Conservation (phyloP, 2,113 vertebrate species). For the Australoheros scitulus region DNA sequence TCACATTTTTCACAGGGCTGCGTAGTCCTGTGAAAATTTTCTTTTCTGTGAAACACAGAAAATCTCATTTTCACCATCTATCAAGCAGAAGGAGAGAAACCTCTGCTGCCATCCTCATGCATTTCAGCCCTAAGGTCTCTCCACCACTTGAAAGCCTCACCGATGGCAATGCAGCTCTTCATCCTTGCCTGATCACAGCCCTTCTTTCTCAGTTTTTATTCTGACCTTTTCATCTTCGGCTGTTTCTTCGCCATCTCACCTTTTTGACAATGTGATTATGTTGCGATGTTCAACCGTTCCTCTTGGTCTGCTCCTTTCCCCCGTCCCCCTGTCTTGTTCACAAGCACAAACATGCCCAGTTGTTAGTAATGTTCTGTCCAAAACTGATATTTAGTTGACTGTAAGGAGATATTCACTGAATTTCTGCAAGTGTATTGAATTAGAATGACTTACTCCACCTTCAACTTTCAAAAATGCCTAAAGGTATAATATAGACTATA, state of each 20-base stretch:
- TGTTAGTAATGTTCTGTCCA: not conserved
- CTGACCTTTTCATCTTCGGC: not conserved
- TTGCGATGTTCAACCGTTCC: not conserved
- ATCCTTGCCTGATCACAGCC: not conserved
- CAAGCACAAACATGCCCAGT: not conserved
- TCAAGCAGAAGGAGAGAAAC: not conserved
- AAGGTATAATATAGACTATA: not conserved
- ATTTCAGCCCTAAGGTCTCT: not conserved
- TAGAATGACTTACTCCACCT: not conserved
- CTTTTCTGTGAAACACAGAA: not conserved
- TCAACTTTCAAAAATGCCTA: not conserved
- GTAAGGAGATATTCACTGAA: not conserved
- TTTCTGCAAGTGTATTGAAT: not conserved
- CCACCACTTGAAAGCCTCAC: not conserved
- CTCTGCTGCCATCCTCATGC: not conserved
- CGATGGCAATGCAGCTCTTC: not conserved
- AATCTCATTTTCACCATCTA: not conserved
- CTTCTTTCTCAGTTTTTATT: not conserved
- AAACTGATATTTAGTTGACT: not conserved
- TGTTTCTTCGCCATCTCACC: not conserved
- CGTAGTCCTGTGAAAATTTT: too few relatives aligned
- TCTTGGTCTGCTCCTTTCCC: not conserved
- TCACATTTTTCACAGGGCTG: too few relatives aligned
- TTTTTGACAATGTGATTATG: slow-evolving; percentile 7
- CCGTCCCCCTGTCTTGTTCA: not conserved